Base-by-base conservation (phyloP, 2,797 vertebrate genomes). In the Eptatretus atami region DNA sequence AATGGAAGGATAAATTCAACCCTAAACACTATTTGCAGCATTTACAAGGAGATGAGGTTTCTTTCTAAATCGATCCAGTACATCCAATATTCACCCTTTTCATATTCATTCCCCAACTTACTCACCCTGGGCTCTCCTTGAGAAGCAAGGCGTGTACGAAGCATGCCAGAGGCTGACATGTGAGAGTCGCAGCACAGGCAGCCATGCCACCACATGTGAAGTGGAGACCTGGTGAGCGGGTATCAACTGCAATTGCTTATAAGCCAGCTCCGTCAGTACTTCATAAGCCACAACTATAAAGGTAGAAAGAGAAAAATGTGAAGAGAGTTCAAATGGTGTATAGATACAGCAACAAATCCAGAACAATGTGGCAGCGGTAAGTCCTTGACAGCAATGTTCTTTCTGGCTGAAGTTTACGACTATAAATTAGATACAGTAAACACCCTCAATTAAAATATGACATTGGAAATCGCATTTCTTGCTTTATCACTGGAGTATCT, bases 61-160 rank as follows among this genome's bases (percentile, higher is more conserved):
- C 10, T 19, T 25, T 63, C 15, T 19, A 63, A 63, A 25, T 14
- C 12, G 19, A 10, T 15, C 44, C 15, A 15, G 15, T 63, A 14
- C 53, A 31, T 44, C 12, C 15, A 19, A 14, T 19, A 44, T 31
- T 24, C 15, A 15, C 14, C 53, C 31, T 44, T 24, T 44, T 44
- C 31, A 44, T 44, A 44, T 44, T 44, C 4, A 44, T 44, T 44
- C 31, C 13, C 31, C 14, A 52, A 24, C 64, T 3, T 52, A 64
- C 73, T 67, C 69, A 98, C 90, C 82, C 81, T 92, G 52, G 88
- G 87, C 71, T 98, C 84, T 1, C 88, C 92, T 75, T 98, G 92
- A 63, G 87, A 83, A 44, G 86, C 87, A 5, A 96, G 82, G 70
- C 87, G 84, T 13, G 88, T 98, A 31, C 88, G 79, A 52, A 96